Conservation (phyloP, 2,797 vertebrate genomes). For the Notamacropus eugenii region DNA sequence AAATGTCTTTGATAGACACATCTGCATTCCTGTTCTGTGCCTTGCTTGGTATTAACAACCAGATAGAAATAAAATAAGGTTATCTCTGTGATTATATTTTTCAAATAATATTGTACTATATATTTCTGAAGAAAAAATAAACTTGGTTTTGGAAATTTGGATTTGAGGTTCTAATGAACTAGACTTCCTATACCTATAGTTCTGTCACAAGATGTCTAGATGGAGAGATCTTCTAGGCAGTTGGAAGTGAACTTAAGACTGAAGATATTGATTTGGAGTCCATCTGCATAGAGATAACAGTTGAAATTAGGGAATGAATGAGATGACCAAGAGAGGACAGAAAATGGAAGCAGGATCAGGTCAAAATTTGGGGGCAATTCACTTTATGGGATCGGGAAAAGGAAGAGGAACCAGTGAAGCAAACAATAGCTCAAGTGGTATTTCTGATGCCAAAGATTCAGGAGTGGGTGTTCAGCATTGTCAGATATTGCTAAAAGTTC, state of each 20-base stretch:
- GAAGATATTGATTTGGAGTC: background rate
- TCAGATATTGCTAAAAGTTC: background rate
- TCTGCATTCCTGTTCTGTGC: background rate
- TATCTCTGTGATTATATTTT: background rate
- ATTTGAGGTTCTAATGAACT: background rate
- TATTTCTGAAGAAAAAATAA: background rate
- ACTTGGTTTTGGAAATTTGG: background rate
- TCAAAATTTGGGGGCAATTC: background rate
- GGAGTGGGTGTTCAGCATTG: background rate
- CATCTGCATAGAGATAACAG: background rate
- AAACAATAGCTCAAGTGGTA: background rate
- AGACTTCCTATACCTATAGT: background rate
- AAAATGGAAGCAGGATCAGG: background rate
- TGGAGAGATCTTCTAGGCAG: background rate
- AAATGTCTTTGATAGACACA: background rate
- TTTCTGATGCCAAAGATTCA: too few species aligned
- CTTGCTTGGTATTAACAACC: background rate
- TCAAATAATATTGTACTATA: background rate
- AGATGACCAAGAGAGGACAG: background rate
- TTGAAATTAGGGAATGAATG: background rate
- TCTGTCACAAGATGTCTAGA: background rate
- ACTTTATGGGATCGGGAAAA: background rate
- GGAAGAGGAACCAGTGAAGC: background rate
- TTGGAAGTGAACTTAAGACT: background rate
- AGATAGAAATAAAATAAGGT: background rate